A percentile compares a stretch with the other conserved stretches of the same genome.
These are phyloP conservation scores for Jordanella pulchra DNA, from an alignment of 2,797 vertebrate genomes.

Conservation along the genomic window DNA sequence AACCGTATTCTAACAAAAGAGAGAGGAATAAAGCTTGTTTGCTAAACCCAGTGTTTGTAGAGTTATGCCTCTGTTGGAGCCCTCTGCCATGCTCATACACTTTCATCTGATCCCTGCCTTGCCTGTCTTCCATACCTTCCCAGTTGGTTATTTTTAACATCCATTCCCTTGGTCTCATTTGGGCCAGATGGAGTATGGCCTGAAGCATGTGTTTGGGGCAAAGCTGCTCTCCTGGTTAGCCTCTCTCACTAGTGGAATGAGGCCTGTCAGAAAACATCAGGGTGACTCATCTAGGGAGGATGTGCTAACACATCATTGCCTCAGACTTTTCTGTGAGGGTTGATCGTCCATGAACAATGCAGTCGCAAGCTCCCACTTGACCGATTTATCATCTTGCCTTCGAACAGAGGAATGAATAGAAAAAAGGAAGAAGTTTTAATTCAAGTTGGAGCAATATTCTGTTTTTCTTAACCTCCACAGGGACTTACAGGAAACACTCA, in stretches of 20 bases:
- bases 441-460: slow-evolving; percentile 39
- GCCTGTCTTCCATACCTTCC: slow-evolving; percentile 69
- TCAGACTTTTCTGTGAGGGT: slow-evolving; percentile 64
- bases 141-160: slow-evolving; percentile 76
- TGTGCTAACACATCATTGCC: slow-evolving; percentile 76
- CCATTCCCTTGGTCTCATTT: slow-evolving; percentile 69
- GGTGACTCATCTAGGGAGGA: slow-evolving; percentile 75
- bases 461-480: slow-evolving; percentile 30
- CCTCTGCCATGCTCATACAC: slow-evolving; percentile 28
- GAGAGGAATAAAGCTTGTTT: slow-evolving; percentile 65
- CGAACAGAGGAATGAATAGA: slow-evolving; percentile 7
- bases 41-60: slow-evolving; percentile 35
- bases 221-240: slow-evolving; percentile 70
- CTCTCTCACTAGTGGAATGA: slow-evolving; percentile 73
- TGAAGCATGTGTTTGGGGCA: slow-evolving; percentile 74
- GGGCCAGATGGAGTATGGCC: slow-evolving; percentile 74
- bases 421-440: slow-evolving; percentile 48
- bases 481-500: slow-evolving; percentile 27
- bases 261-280: slow-evolving; percentile 78
- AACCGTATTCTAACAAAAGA: slow-evolving; percentile 58
- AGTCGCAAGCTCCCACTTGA: slow-evolving; percentile 63
- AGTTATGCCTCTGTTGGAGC: slow-evolving; percentile 51
- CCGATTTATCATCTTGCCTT: slow-evolving; percentile 69
- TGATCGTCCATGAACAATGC: slow-evolving; percentile 77
- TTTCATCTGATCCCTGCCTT: slow-evolving; percentile 62